Percentiles rank a stretch among this genome's conserved stretches.
Conservation (phyloP, 2,113 vertebrate genomes). For the Perca fluviatilis region DNA sequence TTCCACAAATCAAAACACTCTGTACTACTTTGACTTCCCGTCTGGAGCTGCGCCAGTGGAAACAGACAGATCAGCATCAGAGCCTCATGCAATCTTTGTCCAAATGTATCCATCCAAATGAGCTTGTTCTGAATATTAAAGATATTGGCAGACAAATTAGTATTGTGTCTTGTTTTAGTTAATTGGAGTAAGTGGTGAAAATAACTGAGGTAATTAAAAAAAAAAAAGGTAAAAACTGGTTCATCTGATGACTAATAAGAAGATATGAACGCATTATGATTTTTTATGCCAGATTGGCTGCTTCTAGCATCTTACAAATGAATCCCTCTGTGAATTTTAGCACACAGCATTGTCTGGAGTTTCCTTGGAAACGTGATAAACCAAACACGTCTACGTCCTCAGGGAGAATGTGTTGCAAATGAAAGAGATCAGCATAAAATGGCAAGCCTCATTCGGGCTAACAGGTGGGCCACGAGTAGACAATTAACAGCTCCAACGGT, state of each 20-base stretch:
- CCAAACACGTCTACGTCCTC: constrained; percentile 16
- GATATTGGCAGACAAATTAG: neutral
- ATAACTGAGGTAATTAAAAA: constrained; percentile 4
- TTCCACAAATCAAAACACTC: neutral
- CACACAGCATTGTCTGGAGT: constrained; percentile 21
- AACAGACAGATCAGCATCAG: constrained; percentile 2
- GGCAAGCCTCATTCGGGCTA: constrained; percentile 1
- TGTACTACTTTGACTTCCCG: neutral
- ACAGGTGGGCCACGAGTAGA: constrained; percentile 14
- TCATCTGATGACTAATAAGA: constrained; percentile 2
- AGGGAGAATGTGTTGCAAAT: constrained; percentile 28
- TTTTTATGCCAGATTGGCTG: constrained; percentile 22
- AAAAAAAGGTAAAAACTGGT: neutral
- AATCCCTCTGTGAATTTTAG: constrained; percentile 25
- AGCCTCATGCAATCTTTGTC: neutral
- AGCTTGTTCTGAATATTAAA: neutral
- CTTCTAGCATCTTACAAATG: constrained; percentile 12
- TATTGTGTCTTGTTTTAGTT: neutral
- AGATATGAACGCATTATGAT: neutral
- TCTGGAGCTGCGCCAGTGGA: neutral
- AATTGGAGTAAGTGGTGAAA: neutral
- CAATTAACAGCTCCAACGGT: constrained; percentile 13
- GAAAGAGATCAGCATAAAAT: constrained; percentile 38
- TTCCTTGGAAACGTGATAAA: constrained; percentile 27
- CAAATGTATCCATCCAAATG: constrained; percentile 1